Conservation (phyloP, 2,888 invertebrate species). For the Dryobotodes eremita region DNA sequence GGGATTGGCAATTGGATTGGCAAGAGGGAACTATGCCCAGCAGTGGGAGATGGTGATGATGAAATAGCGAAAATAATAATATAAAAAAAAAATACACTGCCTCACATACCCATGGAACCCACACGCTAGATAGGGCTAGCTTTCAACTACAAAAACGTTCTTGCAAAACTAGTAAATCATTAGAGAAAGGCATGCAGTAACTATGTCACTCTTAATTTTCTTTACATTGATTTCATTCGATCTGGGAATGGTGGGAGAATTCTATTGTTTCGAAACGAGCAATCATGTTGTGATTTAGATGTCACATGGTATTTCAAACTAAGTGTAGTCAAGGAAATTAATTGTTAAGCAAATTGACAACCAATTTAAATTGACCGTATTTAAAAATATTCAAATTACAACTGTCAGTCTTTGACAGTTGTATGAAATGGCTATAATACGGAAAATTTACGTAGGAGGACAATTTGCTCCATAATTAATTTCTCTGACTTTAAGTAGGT, state of each 20-base stretch:
- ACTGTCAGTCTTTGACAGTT: neutral
- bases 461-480: neutral
- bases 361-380: neutral
- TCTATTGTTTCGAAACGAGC: slow-evolving; percentile 41
- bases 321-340: neutral
- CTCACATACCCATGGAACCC: neutral
- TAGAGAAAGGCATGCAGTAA: slow-evolving; percentile 43
- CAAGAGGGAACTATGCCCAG: no score
- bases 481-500: neutral
- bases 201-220: slow-evolving; percentile 53
- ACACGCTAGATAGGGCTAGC: neutral
- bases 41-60: no score
- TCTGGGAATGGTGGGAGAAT: slow-evolving; percentile 45
- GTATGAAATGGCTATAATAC: neutral
- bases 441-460: neutral
- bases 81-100: neutral
- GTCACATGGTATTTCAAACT: slow-evolving; percentile 2
- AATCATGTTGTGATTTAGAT: neutral
- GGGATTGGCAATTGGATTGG: no score
- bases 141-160: slow-evolving; percentile 6
- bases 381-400: neutral
- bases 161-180: slow-evolving; percentile 27
- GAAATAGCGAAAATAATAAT: neutral
- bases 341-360: neutral
- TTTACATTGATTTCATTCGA: slow-evolving; percentile 53